Percentiles rank a stretch among this genome's conserved stretches.
These are phyloP conservation scores for Pseudomyrmex cubaensis DNA, from an alignment of 1,140 invertebrate species.

Conservation along the genomic window DNA sequence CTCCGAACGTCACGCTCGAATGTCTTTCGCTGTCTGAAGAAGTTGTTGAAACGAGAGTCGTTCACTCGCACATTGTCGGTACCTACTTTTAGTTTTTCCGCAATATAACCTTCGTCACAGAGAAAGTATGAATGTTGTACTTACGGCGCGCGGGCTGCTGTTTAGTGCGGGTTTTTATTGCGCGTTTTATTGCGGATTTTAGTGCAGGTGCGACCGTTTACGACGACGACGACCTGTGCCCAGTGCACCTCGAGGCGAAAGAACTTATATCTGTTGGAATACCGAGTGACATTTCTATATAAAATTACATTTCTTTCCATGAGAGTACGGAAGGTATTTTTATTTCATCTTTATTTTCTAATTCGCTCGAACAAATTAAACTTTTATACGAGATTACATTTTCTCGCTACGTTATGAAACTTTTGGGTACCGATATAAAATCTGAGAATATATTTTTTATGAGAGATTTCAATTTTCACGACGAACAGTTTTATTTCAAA, in stretches of 20 bases:
- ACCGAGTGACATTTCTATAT: background rate
- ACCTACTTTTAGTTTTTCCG: background rate
- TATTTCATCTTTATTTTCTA: background rate
- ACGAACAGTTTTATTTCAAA: no score
- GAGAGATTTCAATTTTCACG: no score
- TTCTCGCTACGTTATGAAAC: background rate
- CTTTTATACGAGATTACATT: background rate
- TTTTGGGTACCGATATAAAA: no score
- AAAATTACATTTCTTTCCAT: background rate
- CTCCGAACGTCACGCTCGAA: background rate
- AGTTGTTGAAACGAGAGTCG: background rate
- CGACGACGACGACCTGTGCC: background rate
- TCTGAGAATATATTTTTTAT: no score
- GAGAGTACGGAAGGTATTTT: background rate
- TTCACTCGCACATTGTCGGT: no score
- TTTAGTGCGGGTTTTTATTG: background rate
- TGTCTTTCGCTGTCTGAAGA: background rate
- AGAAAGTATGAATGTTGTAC: constrained; percentile 7
- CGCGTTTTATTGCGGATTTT: background rate
- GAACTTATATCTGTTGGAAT: background rate
- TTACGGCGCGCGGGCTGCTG: background rate
- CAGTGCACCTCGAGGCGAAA: background rate
- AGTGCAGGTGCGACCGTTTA: constrained; percentile 1
- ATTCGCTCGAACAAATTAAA: background rate
- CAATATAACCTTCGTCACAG: background rate